These are phyloP conservation scores for Solenodon paradoxus DNA, from an alignment of 2,113 vertebrate species.

Conservation along the genomic window DNA sequence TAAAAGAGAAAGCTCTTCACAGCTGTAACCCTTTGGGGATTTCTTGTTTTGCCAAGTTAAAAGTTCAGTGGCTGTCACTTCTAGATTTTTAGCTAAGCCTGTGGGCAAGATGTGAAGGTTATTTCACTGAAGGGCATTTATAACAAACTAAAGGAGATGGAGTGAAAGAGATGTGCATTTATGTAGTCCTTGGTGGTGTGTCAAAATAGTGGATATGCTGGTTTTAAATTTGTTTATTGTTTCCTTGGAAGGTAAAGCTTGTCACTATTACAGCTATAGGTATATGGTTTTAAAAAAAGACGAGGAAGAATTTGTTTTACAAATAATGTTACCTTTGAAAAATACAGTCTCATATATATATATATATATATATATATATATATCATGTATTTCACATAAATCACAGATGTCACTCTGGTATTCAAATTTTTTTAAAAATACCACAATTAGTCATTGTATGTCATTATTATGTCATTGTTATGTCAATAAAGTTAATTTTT, in stretches of 20 bases:
- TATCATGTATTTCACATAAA: no score
- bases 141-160: constrained; percentile 12
- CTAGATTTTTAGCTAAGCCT: constrained; percentile 5
- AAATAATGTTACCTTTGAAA: neutral
- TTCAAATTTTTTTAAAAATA: no score
- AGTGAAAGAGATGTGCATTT: constrained; percentile 27
- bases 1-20: constrained; percentile 34
- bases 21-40: neutral
- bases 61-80: constrained; percentile 5
- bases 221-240: neutral
- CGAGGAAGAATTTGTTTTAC: neutral
- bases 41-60: constrained; percentile 25
- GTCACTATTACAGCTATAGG: constrained; percentile 13
- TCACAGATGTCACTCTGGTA: no score
- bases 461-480: no score
- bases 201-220: neutral
- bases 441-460: no score
- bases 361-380: no score
- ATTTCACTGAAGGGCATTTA: constrained; percentile 34
- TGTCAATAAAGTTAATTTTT: no score
- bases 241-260: constrained; percentile 17
- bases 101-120: neutral
- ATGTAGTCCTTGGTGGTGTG: neutral
- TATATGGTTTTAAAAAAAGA: neutral
- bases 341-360: no score